Base-by-base conservation (phyloP, 2,888 invertebrate genomes). In the Panopea generosa region DNA sequence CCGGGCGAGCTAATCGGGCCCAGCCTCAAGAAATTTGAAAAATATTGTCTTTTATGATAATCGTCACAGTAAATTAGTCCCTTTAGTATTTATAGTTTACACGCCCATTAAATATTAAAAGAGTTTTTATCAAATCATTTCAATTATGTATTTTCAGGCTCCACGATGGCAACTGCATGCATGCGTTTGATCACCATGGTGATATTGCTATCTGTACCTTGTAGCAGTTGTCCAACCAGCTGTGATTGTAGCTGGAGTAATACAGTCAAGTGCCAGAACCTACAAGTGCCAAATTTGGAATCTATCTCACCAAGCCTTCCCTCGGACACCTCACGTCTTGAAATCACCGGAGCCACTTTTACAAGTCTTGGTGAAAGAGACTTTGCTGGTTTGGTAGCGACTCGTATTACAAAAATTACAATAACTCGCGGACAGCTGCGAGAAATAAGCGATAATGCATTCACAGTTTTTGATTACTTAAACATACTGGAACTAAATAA, bases 361-460 rank as follows among this genome's bases (percentile, higher is more conserved):
- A 57, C 33, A 9, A 74, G 40, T 3, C 38, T 85, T 27, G 47
- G 27, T n/a, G 75, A 62, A 43, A 53, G 57, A 7, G 82, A 86
- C 50, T 83, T 83, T 53, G 49, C 62, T n/a, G 40, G 60, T 11
- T 62, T 73, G 14, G 53, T 62, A 24, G 55, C 83, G 1, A 61
- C 26, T 9, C 69, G 70, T 18, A 50, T 86, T 16, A 55, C 50
- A 20, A 53, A 52, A 26, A 68, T 85, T 3, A 50, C 53, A 2
- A 73, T 87, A 27, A 80, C 77, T 9, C 61, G 74, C 18, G 74
- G 83, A 24, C 73, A 69, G 24, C 57, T 87, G 26, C 57, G 69
- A 20, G 70, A 76, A 24, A 76, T 88, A 14, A 47, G 80, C 22
- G 82, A 76, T 11, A 75, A 73, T 26, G 77, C 85, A 20, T 89